Percentiles rank a stretch among this genome's conserved stretches.
Conservation (phyloP, 1,140 invertebrate genomes). For the Octopus bimaculoides region DNA sequence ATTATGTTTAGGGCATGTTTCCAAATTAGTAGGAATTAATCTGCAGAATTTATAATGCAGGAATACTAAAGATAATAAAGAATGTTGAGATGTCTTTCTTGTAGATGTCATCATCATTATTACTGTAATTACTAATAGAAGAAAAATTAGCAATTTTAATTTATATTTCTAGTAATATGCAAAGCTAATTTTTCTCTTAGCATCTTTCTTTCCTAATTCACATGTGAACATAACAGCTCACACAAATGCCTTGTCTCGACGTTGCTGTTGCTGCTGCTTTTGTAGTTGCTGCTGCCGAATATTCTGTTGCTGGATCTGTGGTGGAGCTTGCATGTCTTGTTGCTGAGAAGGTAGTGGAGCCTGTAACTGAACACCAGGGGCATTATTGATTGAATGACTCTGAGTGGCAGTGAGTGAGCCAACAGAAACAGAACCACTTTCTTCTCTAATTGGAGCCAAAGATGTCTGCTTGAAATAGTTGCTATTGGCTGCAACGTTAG, state of each 20-base stretch:
- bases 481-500: not conserved
- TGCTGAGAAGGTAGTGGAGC: not conserved
- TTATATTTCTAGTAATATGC: too few relatives aligned
- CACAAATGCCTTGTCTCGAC: not conserved
- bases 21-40: too few relatives aligned
- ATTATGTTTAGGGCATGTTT: too few relatives aligned
- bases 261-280: not conserved
- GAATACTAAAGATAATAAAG: too few relatives aligned
- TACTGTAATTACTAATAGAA: too few relatives aligned
- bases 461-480: slow-evolving; percentile 5
- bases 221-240: not conserved
- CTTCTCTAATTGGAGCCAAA: not conserved
- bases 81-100: too few relatives aligned
- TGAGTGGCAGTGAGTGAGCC: not conserved
- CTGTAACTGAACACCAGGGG: not conserved
- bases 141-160: too few relatives aligned
- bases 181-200: too few relatives aligned
- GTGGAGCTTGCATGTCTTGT: not conserved
- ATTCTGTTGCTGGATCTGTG: not conserved
- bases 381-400: slow-evolving; percentile 1
- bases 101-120: too few relatives aligned
- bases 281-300: not conserved
- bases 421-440: slow-evolving; percentile 2
- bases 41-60: too few relatives aligned
- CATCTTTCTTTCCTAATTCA: too few relatives aligned